phyloP scores from a whole-genome alignment of 2,797 vertebrate species.

The Acipenser ruthenus region DNA sequence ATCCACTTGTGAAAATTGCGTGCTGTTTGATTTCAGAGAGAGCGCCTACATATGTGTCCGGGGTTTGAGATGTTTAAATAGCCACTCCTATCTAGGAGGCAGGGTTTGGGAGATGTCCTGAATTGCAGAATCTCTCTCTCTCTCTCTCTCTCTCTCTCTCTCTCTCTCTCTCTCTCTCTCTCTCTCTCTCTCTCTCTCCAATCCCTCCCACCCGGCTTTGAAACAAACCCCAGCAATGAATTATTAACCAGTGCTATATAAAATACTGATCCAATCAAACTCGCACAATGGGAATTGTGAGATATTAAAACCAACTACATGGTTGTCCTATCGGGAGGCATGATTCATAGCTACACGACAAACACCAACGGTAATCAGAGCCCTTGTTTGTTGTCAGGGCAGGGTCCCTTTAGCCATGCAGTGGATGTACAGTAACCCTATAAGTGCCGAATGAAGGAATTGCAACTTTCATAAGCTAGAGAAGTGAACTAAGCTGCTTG shows the following conservation, averaged over 20 bases:
- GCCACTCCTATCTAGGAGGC: constrained; percentile 46
- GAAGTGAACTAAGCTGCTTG: neutral
- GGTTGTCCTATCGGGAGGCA: neutral
- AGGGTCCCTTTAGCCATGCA: constrained; percentile 8
- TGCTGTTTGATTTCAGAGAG: constrained; percentile 23
- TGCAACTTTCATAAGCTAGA: neutral
- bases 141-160: constrained; percentile 12
- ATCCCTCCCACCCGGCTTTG: constrained; percentile 1
- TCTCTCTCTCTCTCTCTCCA: constrained; percentile 1
- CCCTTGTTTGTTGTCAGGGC: neutral
- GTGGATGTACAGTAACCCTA: neutral
- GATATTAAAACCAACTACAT: neutral
- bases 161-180: no score
- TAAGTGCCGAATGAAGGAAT: neutral
- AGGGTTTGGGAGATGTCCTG: constrained; percentile 33
- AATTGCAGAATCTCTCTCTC: constrained; percentile 46
- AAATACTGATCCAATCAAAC: constrained; percentile 6
- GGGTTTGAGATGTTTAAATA: constrained; percentile 23
- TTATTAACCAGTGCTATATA: constrained; percentile 6
- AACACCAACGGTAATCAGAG: constrained; percentile 9
- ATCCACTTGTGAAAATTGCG: constrained; percentile 14
- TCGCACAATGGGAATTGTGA: neutral
- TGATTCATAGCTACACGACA: constrained; percentile 4
- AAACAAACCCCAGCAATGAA: constrained; percentile 12
- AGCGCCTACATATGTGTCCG: constrained; percentile 21